phyloP scores from a whole-genome alignment of 2,888 invertebrate genomes.

The Nomada ferruginata region DNA sequence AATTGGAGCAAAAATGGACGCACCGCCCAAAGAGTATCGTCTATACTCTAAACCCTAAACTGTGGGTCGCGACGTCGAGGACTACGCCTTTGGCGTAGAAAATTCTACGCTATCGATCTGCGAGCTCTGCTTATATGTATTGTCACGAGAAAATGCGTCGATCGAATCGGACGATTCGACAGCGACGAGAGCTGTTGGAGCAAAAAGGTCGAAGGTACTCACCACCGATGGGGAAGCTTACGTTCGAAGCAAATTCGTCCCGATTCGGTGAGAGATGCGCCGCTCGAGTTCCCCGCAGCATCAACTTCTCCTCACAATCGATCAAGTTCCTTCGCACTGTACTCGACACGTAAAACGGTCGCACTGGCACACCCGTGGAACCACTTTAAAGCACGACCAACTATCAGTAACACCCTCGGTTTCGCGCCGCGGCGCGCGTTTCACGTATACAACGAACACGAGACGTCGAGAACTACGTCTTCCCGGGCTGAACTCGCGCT shows the following conservation, averaged over 20 bases:
- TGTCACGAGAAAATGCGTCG: background rate
- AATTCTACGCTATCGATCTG: slow-evolving; percentile 25
- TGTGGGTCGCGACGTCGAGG: too few species aligned
- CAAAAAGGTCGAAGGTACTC: slow-evolving; percentile 29
- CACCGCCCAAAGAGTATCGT: background rate
- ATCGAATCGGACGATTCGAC: background rate
- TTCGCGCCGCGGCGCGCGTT: slow-evolving; percentile 54
- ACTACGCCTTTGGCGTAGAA: background rate
- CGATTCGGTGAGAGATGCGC: background rate
- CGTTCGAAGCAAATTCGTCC: slow-evolving; percentile 36
- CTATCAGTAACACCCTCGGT: slow-evolving; percentile 47
- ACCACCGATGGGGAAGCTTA: slow-evolving; percentile 48
- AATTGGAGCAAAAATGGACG: background rate
- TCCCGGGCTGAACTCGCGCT: slow-evolving; percentile 75
- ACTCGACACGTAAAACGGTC: slow-evolving; percentile 32
- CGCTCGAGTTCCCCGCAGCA: background rate
- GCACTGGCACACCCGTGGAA: slow-evolving; percentile 48
- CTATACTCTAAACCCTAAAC: background rate
- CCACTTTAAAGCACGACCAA: slow-evolving; percentile 44
- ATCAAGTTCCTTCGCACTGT: slow-evolving; percentile 55
- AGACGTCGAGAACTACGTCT: slow-evolving; percentile 60
- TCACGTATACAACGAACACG: slow-evolving; percentile 50
- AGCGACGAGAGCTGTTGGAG: too few species aligned
- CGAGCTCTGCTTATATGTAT: background rate
- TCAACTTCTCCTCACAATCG: slow-evolving; percentile 15